Percentiles rank a stretch among this genome's conserved stretches.
phyloP scores from a whole-genome alignment of 2,113 vertebrate species.

The Callipepla squamata region DNA sequence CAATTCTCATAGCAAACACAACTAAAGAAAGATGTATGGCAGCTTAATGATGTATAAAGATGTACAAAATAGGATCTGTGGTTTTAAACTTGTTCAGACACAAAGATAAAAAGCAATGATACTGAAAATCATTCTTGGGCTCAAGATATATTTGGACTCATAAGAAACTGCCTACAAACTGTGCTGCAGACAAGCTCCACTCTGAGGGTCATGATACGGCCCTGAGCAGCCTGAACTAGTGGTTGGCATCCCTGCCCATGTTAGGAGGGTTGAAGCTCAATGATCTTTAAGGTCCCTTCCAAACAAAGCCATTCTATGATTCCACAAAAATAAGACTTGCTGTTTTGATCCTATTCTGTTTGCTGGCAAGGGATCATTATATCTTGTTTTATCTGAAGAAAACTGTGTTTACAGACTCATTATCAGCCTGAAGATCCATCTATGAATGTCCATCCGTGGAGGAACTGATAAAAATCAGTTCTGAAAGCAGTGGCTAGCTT shows the following conservation, averaged over 20 bases:
- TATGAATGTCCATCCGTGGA: background rate
- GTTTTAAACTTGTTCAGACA: background rate
- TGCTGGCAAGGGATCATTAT: background rate
- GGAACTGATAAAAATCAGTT: background rate
- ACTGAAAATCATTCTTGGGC: background rate
- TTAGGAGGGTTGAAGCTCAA: too few relatives aligned
- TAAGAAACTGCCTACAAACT: background rate
- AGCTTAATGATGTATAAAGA: background rate
- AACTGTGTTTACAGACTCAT: background rate
- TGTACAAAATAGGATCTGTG: background rate
- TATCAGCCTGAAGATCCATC: background rate
- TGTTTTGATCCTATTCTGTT: background rate
- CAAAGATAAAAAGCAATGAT: background rate
- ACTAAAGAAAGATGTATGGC: background rate
- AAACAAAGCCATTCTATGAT: too few relatives aligned
- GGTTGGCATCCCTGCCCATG: too few relatives aligned
- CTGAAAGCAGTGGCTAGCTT: background rate
- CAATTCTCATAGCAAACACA: background rate
- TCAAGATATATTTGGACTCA: background rate
- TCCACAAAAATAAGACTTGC: background rate
- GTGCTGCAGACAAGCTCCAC: background rate
- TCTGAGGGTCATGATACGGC: accelerated
- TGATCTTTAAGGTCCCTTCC: too few relatives aligned
- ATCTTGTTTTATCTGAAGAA: background rate
- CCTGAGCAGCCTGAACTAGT: too few relatives aligned